A percentile compares a stretch with the other conserved stretches of the same genome.
Conservation (phyloP, 2,113 vertebrate genomes). For the Ptychochromis oligacanthus region DNA sequence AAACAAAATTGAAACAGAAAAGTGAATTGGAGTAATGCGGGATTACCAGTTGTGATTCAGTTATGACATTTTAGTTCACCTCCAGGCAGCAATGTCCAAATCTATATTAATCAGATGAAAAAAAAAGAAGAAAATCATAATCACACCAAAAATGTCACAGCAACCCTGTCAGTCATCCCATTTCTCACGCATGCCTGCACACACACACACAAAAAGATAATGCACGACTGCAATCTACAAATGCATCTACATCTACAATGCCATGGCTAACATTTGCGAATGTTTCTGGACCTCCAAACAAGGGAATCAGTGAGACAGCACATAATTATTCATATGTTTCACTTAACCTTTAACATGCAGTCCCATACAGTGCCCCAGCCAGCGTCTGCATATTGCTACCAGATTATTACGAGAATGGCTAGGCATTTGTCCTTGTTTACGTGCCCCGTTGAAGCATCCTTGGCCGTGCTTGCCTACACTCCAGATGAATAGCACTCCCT, state of each 20-base stretch:
- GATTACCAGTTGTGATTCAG: constrained; percentile 55
- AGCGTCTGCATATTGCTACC: constrained; percentile 58
- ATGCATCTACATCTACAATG: constrained; percentile 44
- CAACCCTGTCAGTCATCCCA: constrained; percentile 63
- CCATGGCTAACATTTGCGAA: constrained; percentile 58
- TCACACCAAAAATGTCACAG: constrained; percentile 68
- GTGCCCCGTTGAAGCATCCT: constrained; percentile 68
- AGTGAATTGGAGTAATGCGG: not conserved
- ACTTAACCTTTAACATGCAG: constrained; percentile 78
- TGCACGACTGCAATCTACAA: constrained; percentile 42
- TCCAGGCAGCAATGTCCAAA: constrained; percentile 57
- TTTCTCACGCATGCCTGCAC: constrained; percentile 34
- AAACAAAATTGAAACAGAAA: not conserved
- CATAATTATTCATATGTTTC: constrained; percentile 78
- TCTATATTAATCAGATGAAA: constrained; percentile 62
- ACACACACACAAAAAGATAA: constrained; percentile 12
- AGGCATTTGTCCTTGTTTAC: constrained; percentile 74
- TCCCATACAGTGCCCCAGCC: constrained; percentile 58
- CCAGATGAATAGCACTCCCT: constrained; percentile 70
- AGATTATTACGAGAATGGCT: constrained; percentile 62
- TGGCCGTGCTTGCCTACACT: constrained; percentile 66
- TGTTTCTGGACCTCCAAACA: constrained; percentile 66
- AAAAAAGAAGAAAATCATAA: constrained; percentile 45
- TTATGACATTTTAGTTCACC: constrained; percentile 64
- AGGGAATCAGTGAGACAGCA: constrained; percentile 63